Evolutionary conservation across 2,888 invertebrate genomes (phyloP), one percentile per base, ranked within the genome.

Genomic region (Siphonodentalium dalli): DNA sequence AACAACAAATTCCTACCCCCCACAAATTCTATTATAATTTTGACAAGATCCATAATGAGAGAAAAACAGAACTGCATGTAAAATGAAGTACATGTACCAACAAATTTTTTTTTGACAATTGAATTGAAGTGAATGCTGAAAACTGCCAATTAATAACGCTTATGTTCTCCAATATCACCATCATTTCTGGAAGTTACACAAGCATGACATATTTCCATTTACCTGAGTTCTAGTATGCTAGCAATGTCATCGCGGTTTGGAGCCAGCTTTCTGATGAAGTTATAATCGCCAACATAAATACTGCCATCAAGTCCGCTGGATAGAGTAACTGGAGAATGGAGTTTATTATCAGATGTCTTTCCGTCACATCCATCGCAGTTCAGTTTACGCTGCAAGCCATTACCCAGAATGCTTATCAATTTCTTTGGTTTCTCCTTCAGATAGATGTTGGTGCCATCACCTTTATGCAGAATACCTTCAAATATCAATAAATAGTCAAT

Each of bases 291-390:
- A 11, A 98, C 93, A 81, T 95, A 97, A 41, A 99, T 86, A 67
- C 93, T 93, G 33, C 99, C 99, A 83, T 99, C 98, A 11, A 95
- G 91, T 23, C 94, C 95, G 20, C 93, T 92, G 2, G 97, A 92
- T 51, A 99, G 84, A 2, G 97, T 93, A 9, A 95, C 92, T 1
- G 98, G 98, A 0, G 94, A 93, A 64, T 96, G 84, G 0, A 99
- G 86, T 48, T 89, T 63, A 41, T 77, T 90, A 39, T 75, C 73
- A 86, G 52, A 84, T 83, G 79, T 71, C 27, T 69, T 69, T 13
- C 77, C 78, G 58, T 96, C 95, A 88, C 45, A 94, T 89, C 79
- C 92, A 90, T 74, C 89, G 81, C 82, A 82, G 61, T 93, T 89
- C 29, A 94, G 84, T 0, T 91, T 90, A 29, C 97, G 86, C 77